Evolutionary conservation across 2,797 vertebrate genomes (phyloP).

Genomic region (Perodicticus potto): DNA sequence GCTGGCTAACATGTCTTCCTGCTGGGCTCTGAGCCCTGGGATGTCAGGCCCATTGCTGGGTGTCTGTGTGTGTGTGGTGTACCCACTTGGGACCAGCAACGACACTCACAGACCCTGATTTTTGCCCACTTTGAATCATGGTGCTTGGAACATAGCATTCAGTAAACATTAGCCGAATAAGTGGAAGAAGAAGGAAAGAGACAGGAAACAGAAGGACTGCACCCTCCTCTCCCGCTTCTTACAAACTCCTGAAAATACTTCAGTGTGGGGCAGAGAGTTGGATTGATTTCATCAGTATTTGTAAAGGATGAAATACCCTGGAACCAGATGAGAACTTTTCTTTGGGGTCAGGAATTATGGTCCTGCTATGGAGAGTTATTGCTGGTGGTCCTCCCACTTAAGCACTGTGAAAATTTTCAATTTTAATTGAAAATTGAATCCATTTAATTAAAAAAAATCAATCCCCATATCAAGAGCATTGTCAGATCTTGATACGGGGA

Average conservation of each 20-base stretch:
- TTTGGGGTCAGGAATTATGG: not conserved
- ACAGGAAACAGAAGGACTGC: not conserved
- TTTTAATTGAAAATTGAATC: too few species aligned
- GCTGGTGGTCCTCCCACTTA: not conserved
- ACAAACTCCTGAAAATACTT: not conserved
- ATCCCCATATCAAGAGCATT: too few species aligned
- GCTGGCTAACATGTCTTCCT: not conserved
- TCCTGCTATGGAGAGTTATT: not conserved
- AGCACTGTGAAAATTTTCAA: not conserved
- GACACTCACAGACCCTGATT: not conserved
- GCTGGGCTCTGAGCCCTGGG: not conserved
- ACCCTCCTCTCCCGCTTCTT: not conserved
- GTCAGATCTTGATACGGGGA: not conserved
- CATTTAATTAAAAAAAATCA: too few species aligned
- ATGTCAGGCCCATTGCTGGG: not conserved
- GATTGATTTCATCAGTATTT: not conserved
- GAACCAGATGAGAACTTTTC: not conserved
- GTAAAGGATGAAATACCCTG: not conserved
- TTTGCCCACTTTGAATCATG: not conserved
- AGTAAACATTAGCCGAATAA: not conserved
- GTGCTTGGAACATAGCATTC: not conserved
- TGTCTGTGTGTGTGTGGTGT: rapidly evolving
- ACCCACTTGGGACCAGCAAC: rapidly evolving
- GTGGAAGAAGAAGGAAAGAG: not conserved
- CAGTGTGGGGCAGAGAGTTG: not conserved